Evolutionary conservation across 2,113 vertebrate species (phyloP).

Genomic region (Aldabrachelys gigantea): DNA sequence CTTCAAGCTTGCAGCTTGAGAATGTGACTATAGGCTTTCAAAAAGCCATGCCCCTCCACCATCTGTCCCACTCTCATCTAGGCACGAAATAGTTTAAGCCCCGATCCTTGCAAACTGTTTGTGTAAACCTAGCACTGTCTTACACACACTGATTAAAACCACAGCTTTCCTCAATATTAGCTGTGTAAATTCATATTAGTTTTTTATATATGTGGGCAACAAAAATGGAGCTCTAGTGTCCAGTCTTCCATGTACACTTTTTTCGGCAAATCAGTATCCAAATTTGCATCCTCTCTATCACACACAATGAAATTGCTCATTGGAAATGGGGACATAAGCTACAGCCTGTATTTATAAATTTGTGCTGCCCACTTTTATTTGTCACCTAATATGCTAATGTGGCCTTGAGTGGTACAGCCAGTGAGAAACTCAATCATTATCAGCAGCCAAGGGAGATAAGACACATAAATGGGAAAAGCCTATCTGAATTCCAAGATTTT

Average conservation of each 20-base stretch:
- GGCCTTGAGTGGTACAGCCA: conserved; percentile 20
- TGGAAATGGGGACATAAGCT: conserved; percentile 53
- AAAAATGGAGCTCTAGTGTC: background rate
- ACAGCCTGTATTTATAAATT: conserved; percentile 38
- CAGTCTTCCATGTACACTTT: background rate
- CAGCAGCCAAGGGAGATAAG: conserved; percentile 49
- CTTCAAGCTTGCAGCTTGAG: background rate
- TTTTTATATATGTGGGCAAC: conserved; percentile 47
- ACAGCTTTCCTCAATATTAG: background rate
- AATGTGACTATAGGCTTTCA: background rate
- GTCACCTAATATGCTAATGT: conserved; percentile 38
- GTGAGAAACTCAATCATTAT: conserved; percentile 49
- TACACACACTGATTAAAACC: background rate
- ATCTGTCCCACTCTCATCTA: background rate
- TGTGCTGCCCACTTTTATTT: background rate
- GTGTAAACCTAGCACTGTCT: background rate
- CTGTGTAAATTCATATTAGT: background rate
- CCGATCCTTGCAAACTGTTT: background rate
- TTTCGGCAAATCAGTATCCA: conserved; percentile 40
- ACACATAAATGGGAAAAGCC: conserved; percentile 29
- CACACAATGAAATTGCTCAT: conserved; percentile 43
- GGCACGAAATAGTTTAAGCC: background rate
- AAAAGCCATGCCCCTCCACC: background rate
- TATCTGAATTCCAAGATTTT: conserved; percentile 37
- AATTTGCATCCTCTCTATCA: conserved; percentile 59